Evolutionary conservation across 2,888 invertebrate species (phyloP), one percentile per base, ranked within the genome.

Genomic region (Amphipyra berbera): DNA sequence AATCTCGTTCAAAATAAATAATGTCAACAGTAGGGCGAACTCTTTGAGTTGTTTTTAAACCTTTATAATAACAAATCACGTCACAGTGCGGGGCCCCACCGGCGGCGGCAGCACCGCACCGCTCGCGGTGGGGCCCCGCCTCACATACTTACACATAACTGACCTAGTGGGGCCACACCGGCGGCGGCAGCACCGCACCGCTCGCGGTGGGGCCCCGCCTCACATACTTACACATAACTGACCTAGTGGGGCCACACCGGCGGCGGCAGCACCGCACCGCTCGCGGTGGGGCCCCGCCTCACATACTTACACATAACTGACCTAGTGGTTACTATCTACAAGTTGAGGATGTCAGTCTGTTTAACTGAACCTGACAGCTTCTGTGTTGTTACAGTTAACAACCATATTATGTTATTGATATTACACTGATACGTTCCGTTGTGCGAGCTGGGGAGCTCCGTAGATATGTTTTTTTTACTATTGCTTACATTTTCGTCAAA

Each of bases 11-110:
- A 92, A 94, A 94, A 93, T 92, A 92, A 93, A 89, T 87, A 83
- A 88, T 89, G 85, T 93, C 91, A 94, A 94, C 94, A 94, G 90
- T 91, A 91, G 90, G 91, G 92, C 90, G 90, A 90, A 94, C 93
- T 93, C 93, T 93, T 93, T 83, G 93, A 93, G 93, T 93, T 89
- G 83, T 88, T 88, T 87, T 88, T 86, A 90, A 90, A 86, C 88
- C 88, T 90, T 89, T 82, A 78, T 79, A 88, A 85, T 90, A 93
- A 94, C 93, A 93, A 92, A 93, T 91, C 87, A 84, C 88, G 82
- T 89, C 84, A 76, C 48, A 54, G 56, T 41, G 65, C 21, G 66
- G 46, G 44, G n/a, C n/a, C n/a, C n/a, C n/a, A n/a, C n/a, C n/a
- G n/a, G n/a, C n/a, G n/a, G n/a, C n/a, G n/a, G n/a, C n/a, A n/a